Conservation (phyloP, 2,888 invertebrate genomes). For the Amphipoea oculea region DNA sequence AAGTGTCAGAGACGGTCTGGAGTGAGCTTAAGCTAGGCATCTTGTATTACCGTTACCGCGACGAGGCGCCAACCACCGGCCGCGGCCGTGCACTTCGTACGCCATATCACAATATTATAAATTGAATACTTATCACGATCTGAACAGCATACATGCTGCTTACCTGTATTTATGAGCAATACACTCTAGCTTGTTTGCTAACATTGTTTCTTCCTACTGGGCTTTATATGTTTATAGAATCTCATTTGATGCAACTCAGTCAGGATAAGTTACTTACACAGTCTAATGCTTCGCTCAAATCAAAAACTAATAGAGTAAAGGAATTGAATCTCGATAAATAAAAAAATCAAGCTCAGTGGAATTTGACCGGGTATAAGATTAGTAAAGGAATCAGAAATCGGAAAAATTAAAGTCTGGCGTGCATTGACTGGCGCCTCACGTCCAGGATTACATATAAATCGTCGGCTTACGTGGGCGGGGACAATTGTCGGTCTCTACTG, state of each 20-base stretch:
- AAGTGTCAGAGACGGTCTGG: conserved; percentile 76
- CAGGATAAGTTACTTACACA: conserved; percentile 6
- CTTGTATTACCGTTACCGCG: conserved; percentile 89
- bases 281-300: conserved; percentile 22
- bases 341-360: conserved; percentile 14
- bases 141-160: conserved; percentile 51
- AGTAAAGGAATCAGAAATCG: conserved; percentile 65
- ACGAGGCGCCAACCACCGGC: conserved; percentile 81
- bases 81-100: conserved; percentile 64
- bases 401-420: conserved; percentile 65
- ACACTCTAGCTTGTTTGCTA: conserved; percentile 30
- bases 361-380: conserved; percentile 28
- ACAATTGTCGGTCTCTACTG: conserved; percentile 76
- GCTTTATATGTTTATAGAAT: conserved; percentile 26
- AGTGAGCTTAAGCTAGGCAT: conserved; percentile 83
- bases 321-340: conserved; percentile 15
- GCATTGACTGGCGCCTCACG: conserved; percentile 74
- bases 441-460: conserved; percentile 78
- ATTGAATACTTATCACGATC: conserved; percentile 64
- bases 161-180: conserved; percentile 46
- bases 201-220: conserved; percentile 42
- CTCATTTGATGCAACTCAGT: conserved; percentile 19
- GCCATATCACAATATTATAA: conserved; percentile 69
- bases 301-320: not conserved
- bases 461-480: conserved; percentile 78